These are phyloP conservation scores for Poeciliopsis prolifica DNA, from an alignment of 2,113 vertebrate genomes.

Conservation along the genomic window DNA sequence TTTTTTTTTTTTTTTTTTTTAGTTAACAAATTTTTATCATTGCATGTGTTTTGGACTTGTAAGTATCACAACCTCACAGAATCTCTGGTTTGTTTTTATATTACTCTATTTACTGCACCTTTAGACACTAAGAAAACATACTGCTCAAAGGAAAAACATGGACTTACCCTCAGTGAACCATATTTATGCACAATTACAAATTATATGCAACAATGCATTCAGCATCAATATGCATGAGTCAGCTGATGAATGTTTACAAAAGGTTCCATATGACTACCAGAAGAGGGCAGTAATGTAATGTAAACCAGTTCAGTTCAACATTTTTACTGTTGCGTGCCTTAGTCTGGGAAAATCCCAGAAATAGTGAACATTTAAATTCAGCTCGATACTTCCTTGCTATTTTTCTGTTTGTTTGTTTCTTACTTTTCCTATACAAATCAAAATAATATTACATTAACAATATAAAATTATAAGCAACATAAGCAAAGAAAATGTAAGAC, in stretches of 20 bases:
- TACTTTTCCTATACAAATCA: neutral
- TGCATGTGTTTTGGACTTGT: neutral
- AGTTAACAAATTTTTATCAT: neutral
- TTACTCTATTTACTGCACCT: neutral
- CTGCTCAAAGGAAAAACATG: neutral
- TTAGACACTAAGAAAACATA: neutral
- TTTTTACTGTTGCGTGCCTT: neutral
- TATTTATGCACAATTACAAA: neutral
- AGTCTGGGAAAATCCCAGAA: neutral
- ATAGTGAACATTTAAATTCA: neutral
- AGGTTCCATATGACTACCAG: constrained; percentile 22
- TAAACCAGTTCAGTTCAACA: neutral
- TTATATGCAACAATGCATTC: neutral
- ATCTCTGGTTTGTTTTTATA: neutral
- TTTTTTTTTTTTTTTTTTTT: too few relatives aligned
- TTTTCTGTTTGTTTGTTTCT: neutral
- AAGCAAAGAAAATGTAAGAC: neutral
- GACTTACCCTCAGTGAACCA: neutral
- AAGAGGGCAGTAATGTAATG: constrained; percentile 53
- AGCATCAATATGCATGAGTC: neutral
- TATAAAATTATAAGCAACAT: neutral
- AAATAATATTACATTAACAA: neutral
- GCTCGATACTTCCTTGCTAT: neutral
- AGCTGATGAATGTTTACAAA: neutral
- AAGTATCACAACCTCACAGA: neutral